Conservation (phyloP, 2,797 vertebrate species). For the Euthynnus affinis region DNA sequence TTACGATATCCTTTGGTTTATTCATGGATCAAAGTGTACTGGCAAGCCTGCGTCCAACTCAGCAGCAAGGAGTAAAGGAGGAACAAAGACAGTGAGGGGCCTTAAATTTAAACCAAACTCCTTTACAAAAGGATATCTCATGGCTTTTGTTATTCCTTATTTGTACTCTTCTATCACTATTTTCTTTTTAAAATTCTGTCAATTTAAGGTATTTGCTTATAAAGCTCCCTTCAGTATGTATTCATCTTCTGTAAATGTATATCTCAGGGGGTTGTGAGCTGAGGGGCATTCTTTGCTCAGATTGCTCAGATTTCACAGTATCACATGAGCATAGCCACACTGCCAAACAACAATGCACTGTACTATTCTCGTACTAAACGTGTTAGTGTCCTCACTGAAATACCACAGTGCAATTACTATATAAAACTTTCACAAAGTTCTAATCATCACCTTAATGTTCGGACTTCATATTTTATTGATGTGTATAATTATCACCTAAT, state of each 20-base stretch:
- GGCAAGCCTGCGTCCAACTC: background rate
- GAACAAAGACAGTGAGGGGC: background rate
- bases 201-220: background rate
- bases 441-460: background rate
- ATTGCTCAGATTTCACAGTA: background rate
- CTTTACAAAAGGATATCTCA: background rate
- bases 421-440: background rate
- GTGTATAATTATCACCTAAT: conserved; percentile 13
- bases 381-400: background rate
- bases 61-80: conserved; percentile 10
- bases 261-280: background rate
- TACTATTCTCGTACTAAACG: background rate
- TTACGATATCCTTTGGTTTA: conserved; percentile 23
- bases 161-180: background rate
- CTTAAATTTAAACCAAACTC: background rate
- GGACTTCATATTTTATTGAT: conserved; percentile 17
- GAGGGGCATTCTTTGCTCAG: background rate
- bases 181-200: background rate
- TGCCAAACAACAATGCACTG: conserved; percentile 1
- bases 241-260: background rate
- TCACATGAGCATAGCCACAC: background rate
- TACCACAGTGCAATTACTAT: background rate
- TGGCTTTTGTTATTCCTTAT: background rate
- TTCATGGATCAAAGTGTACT: conserved; percentile 29
- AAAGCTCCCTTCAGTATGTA: background rate